Percentiles rank a stretch among this genome's conserved stretches.
phyloP scores from a whole-genome alignment of 2,113 vertebrate genomes.

The Larimichthys polyactis region DNA sequence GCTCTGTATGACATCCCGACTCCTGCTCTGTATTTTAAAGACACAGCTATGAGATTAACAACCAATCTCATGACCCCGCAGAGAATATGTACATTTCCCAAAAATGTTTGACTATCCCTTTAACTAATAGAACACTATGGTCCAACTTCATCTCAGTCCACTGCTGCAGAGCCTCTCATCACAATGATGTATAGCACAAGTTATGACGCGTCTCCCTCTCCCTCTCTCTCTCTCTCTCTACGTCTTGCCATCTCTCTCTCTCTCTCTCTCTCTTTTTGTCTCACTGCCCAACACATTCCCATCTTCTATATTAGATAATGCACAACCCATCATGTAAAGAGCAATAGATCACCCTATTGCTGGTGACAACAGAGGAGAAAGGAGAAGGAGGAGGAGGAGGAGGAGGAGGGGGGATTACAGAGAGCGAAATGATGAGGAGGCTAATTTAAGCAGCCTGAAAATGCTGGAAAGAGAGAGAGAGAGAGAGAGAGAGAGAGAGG shows the following conservation, averaged over 20 bases:
- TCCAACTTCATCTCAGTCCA: constrained; percentile 52
- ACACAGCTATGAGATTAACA: background rate
- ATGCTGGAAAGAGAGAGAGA: constrained; percentile 33
- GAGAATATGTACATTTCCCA: background rate
- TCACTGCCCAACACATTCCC: constrained; percentile 62
- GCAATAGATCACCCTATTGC: constrained; percentile 75
- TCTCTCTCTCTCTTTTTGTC: constrained; percentile 31
- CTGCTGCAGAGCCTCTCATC: constrained; percentile 67
- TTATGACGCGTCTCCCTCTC: constrained; percentile 45
- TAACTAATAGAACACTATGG: constrained; percentile 30
- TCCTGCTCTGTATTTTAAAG: background rate
- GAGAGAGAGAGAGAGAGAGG: background rate
- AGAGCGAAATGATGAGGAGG: constrained; percentile 69
- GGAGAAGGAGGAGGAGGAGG: constrained; percentile 28
- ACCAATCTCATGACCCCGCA: background rate
- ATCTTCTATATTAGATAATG: constrained; percentile 77
- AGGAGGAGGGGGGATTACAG: constrained; percentile 54
- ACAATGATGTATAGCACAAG: constrained; percentile 63
- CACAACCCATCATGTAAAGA: constrained; percentile 67
- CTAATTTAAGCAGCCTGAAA: constrained; percentile 73
- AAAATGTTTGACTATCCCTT: constrained; percentile 20
- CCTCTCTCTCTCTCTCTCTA: background rate
- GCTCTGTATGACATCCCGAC: background rate
- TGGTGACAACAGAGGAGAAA: constrained; percentile 70
- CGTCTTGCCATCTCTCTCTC: constrained; percentile 32